phyloP scores from a whole-genome alignment of 2,888 invertebrate genomes.

The Brachypalpus laphriformis region DNA sequence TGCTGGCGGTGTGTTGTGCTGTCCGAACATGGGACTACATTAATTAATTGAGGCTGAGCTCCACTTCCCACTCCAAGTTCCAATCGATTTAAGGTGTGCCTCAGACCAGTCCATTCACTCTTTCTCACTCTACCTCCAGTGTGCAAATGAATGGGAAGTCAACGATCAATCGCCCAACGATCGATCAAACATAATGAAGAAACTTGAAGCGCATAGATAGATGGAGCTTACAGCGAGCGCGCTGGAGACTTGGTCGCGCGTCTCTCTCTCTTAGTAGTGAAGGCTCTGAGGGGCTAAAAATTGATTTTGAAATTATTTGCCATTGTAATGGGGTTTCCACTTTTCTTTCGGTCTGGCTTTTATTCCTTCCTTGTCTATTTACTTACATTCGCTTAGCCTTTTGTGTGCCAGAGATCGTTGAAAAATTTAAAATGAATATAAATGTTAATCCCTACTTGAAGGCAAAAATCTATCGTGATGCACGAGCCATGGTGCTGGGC shows the following conservation, averaged over 20 bases:
- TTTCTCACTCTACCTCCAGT: conserved; percentile 52
- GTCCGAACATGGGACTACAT: conserved; percentile 70
- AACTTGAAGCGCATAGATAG: conserved; percentile 43
- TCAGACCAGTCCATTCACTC: conserved; percentile 51
- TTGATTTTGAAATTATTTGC: conserved; percentile 59
- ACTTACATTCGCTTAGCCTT: conserved; percentile 22
- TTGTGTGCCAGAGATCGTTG: conserved; percentile 17
- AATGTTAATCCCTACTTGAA: conserved; percentile 35
- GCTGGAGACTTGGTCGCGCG: not conserved
- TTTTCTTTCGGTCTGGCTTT: conserved; percentile 5
- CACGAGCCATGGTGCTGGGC: conserved; percentile 39
- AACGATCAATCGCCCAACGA: conserved; percentile 65
- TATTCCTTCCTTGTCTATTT: conserved; percentile 23
- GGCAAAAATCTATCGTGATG: conserved; percentile 42
- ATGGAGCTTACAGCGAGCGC: conserved; percentile 25
- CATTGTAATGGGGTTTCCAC: conserved; percentile 45
- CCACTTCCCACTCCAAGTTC: conserved; percentile 66
- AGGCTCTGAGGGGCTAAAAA: conserved; percentile 34
- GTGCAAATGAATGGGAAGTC: conserved; percentile 66
- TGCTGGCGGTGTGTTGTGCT: conserved; percentile 40
- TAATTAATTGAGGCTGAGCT: conserved; percentile 72
- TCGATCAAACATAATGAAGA: conserved; percentile 71
- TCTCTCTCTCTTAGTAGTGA: conserved; percentile 6
- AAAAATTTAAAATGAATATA: conserved; percentile 34
- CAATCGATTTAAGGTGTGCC: conserved; percentile 73